Evolutionary conservation across 1,140 invertebrate genomes (phyloP).

Genomic region (Drosophila littoralis): DNA sequence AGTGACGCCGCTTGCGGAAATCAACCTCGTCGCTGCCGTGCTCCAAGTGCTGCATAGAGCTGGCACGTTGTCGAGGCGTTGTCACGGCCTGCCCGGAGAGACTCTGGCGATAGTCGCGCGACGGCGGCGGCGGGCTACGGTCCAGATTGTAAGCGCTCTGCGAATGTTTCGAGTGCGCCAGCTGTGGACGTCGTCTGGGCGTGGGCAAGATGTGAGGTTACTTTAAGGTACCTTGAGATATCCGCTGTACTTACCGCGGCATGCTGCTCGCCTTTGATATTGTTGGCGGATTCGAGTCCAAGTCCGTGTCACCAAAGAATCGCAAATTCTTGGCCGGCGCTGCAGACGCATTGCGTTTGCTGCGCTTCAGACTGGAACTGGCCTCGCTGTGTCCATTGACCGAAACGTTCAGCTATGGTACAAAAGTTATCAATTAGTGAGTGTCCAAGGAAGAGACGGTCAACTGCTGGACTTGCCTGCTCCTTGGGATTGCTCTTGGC

Average conservation of each 20-base stretch:
- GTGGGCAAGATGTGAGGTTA: not conserved
- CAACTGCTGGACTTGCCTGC: slow-evolving; percentile 45
- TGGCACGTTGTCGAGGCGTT: slow-evolving; percentile 64
- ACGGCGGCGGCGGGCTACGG: slow-evolving; percentile 66
- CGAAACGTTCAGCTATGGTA: slow-evolving; percentile 63
- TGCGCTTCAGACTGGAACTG: slow-evolving; percentile 84
- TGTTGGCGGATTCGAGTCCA: slow-evolving; percentile 87
- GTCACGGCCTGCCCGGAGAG: slow-evolving; percentile 35
- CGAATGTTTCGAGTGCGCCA: slow-evolving; percentile 75
- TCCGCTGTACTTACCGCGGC: slow-evolving; percentile 82
- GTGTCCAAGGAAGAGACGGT: not conserved
- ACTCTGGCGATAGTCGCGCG: slow-evolving; percentile 61
- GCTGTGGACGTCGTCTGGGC: slow-evolving; percentile 63
- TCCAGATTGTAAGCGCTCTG: slow-evolving; percentile 82
- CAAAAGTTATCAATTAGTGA: not conserved
- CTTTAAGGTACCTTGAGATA: too few relatives aligned
- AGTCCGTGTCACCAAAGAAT: slow-evolving; percentile 92
- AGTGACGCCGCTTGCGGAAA: slow-evolving; percentile 77
- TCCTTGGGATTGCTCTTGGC: slow-evolving; percentile 85
- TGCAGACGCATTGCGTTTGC: slow-evolving; percentile 83
- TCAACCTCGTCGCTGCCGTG: slow-evolving; percentile 74
- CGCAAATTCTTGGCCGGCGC: slow-evolving; percentile 88
- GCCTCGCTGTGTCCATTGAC: slow-evolving; percentile 84
- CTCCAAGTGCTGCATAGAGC: slow-evolving; percentile 82
- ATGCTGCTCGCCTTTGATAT: slow-evolving; percentile 86